phyloP scores from a whole-genome alignment of 2,113 vertebrate species.

The Benitochromis conjunctus region DNA sequence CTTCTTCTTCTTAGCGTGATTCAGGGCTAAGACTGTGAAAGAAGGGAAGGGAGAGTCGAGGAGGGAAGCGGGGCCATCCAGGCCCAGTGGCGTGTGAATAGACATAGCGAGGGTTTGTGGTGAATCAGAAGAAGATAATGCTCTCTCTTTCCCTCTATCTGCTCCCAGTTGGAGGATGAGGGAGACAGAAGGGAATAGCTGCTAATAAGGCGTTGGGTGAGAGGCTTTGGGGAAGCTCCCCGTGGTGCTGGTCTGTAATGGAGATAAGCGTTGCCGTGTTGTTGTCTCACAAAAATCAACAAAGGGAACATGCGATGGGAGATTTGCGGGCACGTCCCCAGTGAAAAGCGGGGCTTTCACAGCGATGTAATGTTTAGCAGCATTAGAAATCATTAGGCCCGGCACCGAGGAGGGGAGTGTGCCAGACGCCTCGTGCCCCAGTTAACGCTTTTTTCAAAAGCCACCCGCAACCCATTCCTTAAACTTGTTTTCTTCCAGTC shows the following conservation, averaged over 20 bases:
- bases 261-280: conserved; percentile 70
- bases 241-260: conserved; percentile 63
- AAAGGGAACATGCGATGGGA: conserved; percentile 75
- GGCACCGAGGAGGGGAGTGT: conserved; percentile 31
- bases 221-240: conserved; percentile 72
- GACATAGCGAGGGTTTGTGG: neutral
- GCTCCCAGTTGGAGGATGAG: conserved; percentile 51
- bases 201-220: conserved; percentile 70
- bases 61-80: conserved; percentile 15
- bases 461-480: conserved; percentile 52
- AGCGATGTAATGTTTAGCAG: conserved; percentile 60
- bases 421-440: conserved; percentile 49
- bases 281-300: conserved; percentile 75
- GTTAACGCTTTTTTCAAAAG: conserved; percentile 52
- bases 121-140: conserved; percentile 39
- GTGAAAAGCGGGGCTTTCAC: conserved; percentile 59
- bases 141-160: conserved; percentile 26
- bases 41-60: neutral
- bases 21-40: conserved; percentile 40
- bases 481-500: conserved; percentile 41
- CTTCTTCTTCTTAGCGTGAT: conserved; percentile 1
- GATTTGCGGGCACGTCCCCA: conserved; percentile 64
- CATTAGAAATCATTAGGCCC: conserved; percentile 75
- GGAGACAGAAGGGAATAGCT: conserved; percentile 55
- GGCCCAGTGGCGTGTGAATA: conserved; percentile 33